Evolutionary conservation across 2,113 vertebrate species (phyloP).

Genomic region (Phyllopteryx taeniolatus): DNA sequence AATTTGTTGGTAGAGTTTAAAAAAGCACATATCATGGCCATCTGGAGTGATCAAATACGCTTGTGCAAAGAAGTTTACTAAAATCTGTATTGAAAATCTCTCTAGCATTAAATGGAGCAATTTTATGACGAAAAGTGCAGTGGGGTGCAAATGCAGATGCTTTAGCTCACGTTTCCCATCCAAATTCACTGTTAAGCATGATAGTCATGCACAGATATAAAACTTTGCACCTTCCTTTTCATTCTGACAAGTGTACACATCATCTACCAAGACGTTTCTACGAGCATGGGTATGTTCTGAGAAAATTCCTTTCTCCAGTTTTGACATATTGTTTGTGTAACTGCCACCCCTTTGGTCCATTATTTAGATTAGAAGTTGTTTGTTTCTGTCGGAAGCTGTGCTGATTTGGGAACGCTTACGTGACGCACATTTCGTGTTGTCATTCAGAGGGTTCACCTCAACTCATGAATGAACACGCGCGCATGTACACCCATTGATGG

Average conservation of each 20-base stretch:
- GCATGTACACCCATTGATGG: too few species aligned
- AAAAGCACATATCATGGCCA: not conserved
- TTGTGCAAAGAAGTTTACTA: not conserved
- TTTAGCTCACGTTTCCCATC: constrained; percentile 7
- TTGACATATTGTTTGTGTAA: too few species aligned
- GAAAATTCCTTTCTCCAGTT: not conserved
- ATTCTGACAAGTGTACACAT: not conserved
- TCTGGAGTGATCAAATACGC: constrained; percentile 1
- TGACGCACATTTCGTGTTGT: too few species aligned
- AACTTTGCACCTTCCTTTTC: constrained; percentile 6
- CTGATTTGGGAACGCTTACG: too few species aligned
- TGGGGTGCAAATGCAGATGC: constrained; percentile 8
- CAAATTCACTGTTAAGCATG: constrained; percentile 5
- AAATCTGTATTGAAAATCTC: constrained; percentile 11
- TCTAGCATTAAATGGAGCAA: constrained; percentile 7
- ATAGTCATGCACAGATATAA: not conserved
- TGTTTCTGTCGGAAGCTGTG: too few species aligned
- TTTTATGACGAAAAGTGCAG: constrained; percentile 3
- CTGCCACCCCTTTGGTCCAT: too few species aligned
- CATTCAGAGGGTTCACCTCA: too few species aligned
- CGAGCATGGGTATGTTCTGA: not conserved
- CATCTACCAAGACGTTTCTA: not conserved
- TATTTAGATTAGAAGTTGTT: too few species aligned
- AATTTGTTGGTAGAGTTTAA: too few species aligned
- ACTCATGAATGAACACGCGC: too few species aligned